phyloP scores from a whole-genome alignment of 2,797 vertebrate genomes.

The Hypotaenidia okinawae region DNA sequence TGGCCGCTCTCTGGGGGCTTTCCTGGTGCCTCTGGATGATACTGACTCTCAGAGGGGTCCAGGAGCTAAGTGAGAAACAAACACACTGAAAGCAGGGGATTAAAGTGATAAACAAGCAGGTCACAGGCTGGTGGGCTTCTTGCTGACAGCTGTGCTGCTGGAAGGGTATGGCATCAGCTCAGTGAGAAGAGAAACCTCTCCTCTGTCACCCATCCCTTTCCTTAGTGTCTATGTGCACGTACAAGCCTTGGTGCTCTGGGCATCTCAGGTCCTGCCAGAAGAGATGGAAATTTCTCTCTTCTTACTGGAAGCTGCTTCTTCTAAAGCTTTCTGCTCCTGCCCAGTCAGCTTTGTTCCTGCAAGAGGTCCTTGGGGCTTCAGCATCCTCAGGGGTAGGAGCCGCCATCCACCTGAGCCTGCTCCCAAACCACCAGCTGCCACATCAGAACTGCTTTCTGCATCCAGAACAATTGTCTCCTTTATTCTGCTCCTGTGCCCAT shows the following conservation, averaged over 20 bases:
- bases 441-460: not conserved
- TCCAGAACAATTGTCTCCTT: not conserved
- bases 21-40: not conserved
- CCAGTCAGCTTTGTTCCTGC: not conserved
- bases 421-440: not conserved
- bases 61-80: not conserved
- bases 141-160: not conserved
- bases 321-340: not conserved
- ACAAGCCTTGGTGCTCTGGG: not conserved
- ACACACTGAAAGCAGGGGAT: not conserved
- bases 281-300: not conserved
- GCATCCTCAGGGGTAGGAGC: not conserved
- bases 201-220: not conserved
- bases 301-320: not conserved
- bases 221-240: accelerated
- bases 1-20: not conserved
- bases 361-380: not conserved
- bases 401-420: accelerated
- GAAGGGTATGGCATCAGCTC: not conserved
- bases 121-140: not conserved
- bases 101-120: not conserved
- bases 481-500: not conserved
- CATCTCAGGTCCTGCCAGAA: not conserved
- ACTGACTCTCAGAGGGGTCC: not conserved
- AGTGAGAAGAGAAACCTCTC: not conserved